phyloP scores from a whole-genome alignment of 2,113 vertebrate species.

The Grammomys surdaster region DNA sequence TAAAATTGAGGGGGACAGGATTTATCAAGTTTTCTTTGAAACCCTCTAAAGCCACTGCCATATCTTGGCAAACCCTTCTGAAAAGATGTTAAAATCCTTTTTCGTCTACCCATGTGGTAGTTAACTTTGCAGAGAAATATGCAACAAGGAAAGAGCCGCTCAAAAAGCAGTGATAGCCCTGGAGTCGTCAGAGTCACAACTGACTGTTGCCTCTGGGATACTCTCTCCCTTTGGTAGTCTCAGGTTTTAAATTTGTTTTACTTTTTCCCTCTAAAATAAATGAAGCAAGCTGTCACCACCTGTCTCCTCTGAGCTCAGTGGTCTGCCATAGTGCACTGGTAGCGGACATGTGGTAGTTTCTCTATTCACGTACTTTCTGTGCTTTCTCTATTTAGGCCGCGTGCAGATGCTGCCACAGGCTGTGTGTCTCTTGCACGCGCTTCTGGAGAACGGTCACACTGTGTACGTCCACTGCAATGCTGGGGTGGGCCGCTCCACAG shows the following conservation, averaged over 20 bases:
- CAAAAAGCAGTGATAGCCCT: not conserved
- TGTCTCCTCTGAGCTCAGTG: fast-evolving
- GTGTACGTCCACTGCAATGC: slow-evolving; percentile 98
- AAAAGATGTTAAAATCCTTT: not conserved
- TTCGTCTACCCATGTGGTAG: not conserved
- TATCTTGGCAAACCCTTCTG: not conserved
- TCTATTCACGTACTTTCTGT: not conserved
- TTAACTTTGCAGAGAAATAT: not conserved
- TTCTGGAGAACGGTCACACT: slow-evolving; percentile 94
- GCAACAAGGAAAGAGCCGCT: not conserved
- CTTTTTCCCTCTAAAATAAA: not conserved
- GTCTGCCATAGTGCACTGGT: not conserved
- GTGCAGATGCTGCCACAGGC: slow-evolving; percentile 97
- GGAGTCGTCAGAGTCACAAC: not conserved
- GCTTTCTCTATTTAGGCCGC: slow-evolving; percentile 88
- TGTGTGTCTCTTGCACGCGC: slow-evolving; percentile 94
- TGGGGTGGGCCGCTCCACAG: slow-evolving; percentile 95
- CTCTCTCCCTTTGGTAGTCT: not conserved
- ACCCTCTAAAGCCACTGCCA: not conserved
- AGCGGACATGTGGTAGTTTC: fast-evolving
- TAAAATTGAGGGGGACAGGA: slow-evolving; percentile 9
- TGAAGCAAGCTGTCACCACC: fast-evolving
- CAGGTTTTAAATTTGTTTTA: not conserved
- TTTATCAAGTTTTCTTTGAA: not conserved
- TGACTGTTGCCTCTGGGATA: not conserved